phyloP scores from a whole-genome alignment of 2,113 vertebrate genomes.

The Pituophis catenifer region DNA sequence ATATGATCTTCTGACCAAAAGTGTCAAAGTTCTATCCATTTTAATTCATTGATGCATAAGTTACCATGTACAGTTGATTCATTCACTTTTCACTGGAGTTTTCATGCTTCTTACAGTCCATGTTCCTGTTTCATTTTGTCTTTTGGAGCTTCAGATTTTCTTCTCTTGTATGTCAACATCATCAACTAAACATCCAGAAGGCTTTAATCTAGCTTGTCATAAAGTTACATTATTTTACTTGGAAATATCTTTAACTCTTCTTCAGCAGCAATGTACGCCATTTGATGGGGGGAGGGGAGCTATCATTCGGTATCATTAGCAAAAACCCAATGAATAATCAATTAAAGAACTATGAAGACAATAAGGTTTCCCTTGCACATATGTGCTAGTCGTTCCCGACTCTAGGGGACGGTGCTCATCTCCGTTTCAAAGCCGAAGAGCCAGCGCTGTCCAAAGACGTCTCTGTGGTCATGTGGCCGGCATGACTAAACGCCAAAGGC shows the following conservation, averaged over 20 bases:
- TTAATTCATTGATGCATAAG: neutral
- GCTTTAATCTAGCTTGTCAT: neutral
- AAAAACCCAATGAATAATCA: neutral
- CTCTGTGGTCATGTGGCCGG: too few relatives aligned
- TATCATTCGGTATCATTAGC: neutral
- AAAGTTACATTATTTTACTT: neutral
- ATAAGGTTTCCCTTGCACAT: neutral
- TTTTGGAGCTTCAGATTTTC: neutral
- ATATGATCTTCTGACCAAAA: neutral
- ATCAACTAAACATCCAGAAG: neutral
- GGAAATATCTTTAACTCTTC: neutral
- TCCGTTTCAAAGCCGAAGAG: too few relatives aligned
- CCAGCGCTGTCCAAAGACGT: too few relatives aligned
- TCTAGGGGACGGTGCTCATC: too few relatives aligned
- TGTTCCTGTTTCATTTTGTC: neutral
- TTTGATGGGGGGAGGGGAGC: neutral
- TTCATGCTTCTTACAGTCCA: neutral
- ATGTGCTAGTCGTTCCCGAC: too few relatives aligned
- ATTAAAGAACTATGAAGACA: neutral
- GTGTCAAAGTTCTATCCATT: neutral
- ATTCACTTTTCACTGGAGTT: neutral
- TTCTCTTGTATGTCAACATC: neutral
- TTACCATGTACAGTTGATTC: neutral
- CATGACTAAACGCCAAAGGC: too few relatives aligned
- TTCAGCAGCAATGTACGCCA: neutral